Conservation (phyloP, 2,888 invertebrate species). For the Aphidius colemani region DNA sequence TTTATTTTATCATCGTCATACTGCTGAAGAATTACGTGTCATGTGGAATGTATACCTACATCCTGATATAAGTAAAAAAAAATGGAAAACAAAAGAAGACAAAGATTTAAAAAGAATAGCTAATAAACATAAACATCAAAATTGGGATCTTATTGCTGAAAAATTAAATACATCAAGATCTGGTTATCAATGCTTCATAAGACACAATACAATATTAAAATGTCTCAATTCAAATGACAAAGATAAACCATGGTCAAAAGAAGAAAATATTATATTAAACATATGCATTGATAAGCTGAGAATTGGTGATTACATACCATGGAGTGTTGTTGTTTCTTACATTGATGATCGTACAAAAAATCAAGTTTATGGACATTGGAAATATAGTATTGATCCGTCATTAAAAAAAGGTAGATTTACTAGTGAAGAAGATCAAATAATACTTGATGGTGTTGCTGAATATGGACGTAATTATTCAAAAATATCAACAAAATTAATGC, state of each 20-base stretch:
- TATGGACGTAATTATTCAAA: conserved; percentile 67
- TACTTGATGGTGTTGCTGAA: conserved; percentile 67
- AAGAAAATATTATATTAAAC: conserved; percentile 71
- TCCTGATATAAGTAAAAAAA: conserved; percentile 68
- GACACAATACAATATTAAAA: conserved; percentile 64
- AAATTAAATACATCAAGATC: conserved; percentile 66
- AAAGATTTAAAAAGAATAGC: conserved; percentile 56
- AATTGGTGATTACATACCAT: conserved; percentile 73
- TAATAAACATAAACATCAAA: conserved; percentile 61
- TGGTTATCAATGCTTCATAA: conserved; percentile 73
- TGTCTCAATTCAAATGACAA: conserved; percentile 33
- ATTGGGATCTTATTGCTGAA: conserved; percentile 72
- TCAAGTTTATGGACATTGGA: conserved; percentile 68
- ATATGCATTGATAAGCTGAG: conserved; percentile 68
- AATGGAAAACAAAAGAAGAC: conserved; percentile 65
- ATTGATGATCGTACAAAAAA: conserved; percentile 69
- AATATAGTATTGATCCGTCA: conserved; percentile 59
- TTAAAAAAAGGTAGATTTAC: conserved; percentile 69
- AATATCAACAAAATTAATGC: conserved; percentile 65
- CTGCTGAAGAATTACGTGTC: conserved; percentile 68
- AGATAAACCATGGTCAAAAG: conserved; percentile 65
- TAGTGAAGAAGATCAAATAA: conserved; percentile 69
- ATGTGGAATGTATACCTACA: conserved; percentile 76
- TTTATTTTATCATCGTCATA: conserved; percentile 65
- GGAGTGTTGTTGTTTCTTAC: conserved; percentile 71